These are phyloP conservation scores for Hippopotamyrus pictus DNA, from an alignment of 2,797 vertebrate species.

Conservation along the genomic window DNA sequence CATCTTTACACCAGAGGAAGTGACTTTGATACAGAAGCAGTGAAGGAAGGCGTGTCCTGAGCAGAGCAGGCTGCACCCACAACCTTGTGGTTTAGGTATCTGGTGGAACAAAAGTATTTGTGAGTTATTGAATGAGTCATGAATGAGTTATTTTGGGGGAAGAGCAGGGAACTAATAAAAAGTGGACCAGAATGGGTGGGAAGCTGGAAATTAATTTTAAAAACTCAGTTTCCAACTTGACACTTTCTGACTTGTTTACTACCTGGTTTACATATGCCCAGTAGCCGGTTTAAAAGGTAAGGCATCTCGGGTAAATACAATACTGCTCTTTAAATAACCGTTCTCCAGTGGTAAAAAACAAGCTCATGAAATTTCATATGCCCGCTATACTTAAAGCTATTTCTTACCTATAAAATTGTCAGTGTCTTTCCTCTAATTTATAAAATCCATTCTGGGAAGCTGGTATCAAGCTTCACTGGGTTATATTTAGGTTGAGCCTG, in stretches of 20 bases:
- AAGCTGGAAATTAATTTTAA: neutral
- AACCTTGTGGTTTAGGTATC: neutral
- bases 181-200: neutral
- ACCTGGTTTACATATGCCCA: neutral
- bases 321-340: constrained; percentile 14
- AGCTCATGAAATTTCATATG: constrained; percentile 17
- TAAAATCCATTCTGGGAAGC: neutral
- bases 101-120: neutral
- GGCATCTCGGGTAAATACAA: constrained; percentile 10
- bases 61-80: neutral
- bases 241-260: constrained; percentile 10
- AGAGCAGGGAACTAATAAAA: neutral
- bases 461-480: neutral
- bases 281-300: constrained; percentile 10
- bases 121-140: neutral
- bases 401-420: constrained; percentile 16
- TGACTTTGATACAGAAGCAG: neutral
- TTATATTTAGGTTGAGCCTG: neutral
- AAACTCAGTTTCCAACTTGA: neutral
- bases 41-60: neutral
- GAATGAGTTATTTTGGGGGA: neutral
- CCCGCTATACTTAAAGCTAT: constrained; percentile 6
- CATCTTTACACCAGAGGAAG: neutral
- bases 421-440: neutral
- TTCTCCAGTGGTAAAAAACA: neutral